A percentile compares a stretch with the other conserved stretches of the same genome.
Conservation (phyloP, 2,113 vertebrate species). For the Colossoma macropomum region DNA sequence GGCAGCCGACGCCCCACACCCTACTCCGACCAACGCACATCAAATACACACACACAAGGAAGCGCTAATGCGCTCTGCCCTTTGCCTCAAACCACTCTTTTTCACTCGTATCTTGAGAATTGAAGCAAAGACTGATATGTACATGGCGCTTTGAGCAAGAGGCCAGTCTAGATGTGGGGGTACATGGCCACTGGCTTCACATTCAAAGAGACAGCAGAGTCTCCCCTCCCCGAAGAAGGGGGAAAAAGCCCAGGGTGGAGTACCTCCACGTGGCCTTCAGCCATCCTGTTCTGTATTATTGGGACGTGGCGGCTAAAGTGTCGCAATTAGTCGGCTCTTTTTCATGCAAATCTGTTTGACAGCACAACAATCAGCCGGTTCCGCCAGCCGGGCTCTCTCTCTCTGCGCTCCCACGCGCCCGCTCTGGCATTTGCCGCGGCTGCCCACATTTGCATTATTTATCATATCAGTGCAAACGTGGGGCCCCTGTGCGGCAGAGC, state of each 20-base stretch:
- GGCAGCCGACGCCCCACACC: conserved; percentile 61
- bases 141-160: conserved; percentile 7
- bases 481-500: conserved; percentile 59
- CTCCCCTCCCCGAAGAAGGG: conserved; percentile 28
- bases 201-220: conserved; percentile 26
- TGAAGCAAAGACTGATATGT: conserved; percentile 30
- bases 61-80: background rate
- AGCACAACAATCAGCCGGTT: conserved; percentile 81
- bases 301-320: conserved; percentile 77
- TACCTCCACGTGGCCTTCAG: conserved; percentile 65
- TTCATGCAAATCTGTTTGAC: conserved; percentile 82
- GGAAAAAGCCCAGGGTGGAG: conserved; percentile 65
- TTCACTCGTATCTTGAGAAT: background rate
- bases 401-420: conserved; percentile 59
- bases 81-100: conserved; percentile 7
- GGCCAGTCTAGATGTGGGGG: background rate
- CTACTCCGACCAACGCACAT: conserved; percentile 59
- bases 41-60: conserved; percentile 41
- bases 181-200: conserved; percentile 11
- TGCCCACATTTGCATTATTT: conserved; percentile 80
- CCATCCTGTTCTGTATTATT: conserved; percentile 76
- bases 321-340: conserved; percentile 80
- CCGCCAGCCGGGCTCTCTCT: conserved; percentile 68
- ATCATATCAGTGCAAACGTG: conserved; percentile 75
- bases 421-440: conserved; percentile 75